Percentiles rank a stretch among this genome's conserved stretches.
Evolutionary conservation across 2,797 vertebrate genomes (phyloP).

Genomic region (Trachops cirrhosus): DNA sequence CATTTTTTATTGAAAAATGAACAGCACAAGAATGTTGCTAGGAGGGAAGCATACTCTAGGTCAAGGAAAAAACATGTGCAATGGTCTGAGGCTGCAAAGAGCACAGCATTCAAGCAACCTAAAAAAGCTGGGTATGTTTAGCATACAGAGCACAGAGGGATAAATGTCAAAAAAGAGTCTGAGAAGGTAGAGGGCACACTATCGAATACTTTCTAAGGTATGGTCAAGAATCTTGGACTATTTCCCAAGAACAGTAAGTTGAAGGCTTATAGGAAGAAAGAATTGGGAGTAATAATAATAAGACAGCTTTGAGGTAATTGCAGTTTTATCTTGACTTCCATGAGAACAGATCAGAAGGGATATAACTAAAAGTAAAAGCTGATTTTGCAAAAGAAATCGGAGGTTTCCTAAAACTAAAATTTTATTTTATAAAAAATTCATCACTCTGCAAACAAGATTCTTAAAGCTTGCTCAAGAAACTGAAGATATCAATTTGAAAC

Average conservation of each 20-base stretch:
- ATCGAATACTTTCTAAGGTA: not conserved
- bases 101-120: not conserved
- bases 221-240: not conserved
- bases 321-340: not conserved
- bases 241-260: not conserved
- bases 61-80: not conserved
- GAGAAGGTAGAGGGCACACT: not conserved
- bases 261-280: not conserved
- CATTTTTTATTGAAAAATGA: not conserved
- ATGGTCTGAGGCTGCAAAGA: not conserved
- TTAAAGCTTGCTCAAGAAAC: not conserved
- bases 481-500: slow-evolving; percentile 10
- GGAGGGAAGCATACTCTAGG: not conserved
- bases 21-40: not conserved
- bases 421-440: not conserved
- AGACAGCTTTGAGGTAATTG: slow-evolving; percentile 14
- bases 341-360: not conserved
- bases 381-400: slow-evolving; percentile 17
- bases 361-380: slow-evolving; percentile 23
- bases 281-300: not conserved
- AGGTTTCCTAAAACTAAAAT: not conserved
- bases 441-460: not conserved
- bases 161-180: not conserved
- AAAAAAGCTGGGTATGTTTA: not conserved
- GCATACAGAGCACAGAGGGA: not conserved